Percentiles rank a stretch among this genome's conserved stretches.
Conservation (phyloP, 2,113 vertebrate species). For the Xyrauchen texanus region DNA sequence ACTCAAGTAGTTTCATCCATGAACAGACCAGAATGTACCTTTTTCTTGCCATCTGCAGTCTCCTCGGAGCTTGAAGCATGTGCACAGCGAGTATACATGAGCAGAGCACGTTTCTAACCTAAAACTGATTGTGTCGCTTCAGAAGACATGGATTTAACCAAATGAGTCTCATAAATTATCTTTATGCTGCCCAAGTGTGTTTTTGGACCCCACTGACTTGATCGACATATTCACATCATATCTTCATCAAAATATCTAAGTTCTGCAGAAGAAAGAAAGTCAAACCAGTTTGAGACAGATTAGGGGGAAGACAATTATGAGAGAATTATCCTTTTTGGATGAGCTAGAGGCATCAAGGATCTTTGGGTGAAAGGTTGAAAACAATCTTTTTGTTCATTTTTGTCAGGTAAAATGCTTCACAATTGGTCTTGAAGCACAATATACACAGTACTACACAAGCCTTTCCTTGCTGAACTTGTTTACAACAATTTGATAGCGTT, state of each 20-base stretch:
- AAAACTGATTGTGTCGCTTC: too few species aligned
- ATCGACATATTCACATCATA: not conserved
- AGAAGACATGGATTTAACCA: too few species aligned
- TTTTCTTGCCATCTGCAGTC: too few species aligned
- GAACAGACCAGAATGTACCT: too few species aligned
- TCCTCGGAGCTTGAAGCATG: too few species aligned
- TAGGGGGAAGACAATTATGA: not conserved
- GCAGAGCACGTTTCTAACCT: too few species aligned
- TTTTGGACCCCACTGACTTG: too few species aligned
- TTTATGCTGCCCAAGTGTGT: too few species aligned
- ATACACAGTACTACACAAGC: not conserved
- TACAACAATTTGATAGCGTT: constrained; percentile 36
- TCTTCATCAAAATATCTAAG: not conserved
- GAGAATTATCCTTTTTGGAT: not conserved
- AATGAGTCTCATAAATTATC: too few species aligned
- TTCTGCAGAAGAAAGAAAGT: not conserved
- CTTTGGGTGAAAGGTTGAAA: constrained; percentile 38
- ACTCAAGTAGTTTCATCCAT: too few species aligned
- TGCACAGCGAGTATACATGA: too few species aligned
- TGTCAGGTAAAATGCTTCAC: constrained; percentile 33
- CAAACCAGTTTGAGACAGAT: not conserved
- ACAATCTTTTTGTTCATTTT: constrained; percentile 16
- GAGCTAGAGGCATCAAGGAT: not conserved
- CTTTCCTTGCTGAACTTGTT: constrained; percentile 25
- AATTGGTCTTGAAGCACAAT: not conserved